These are phyloP conservation scores for Enteromius unitaeniatus DNA, from an alignment of 2,797 vertebrate genomes.

Conservation along the genomic window DNA sequence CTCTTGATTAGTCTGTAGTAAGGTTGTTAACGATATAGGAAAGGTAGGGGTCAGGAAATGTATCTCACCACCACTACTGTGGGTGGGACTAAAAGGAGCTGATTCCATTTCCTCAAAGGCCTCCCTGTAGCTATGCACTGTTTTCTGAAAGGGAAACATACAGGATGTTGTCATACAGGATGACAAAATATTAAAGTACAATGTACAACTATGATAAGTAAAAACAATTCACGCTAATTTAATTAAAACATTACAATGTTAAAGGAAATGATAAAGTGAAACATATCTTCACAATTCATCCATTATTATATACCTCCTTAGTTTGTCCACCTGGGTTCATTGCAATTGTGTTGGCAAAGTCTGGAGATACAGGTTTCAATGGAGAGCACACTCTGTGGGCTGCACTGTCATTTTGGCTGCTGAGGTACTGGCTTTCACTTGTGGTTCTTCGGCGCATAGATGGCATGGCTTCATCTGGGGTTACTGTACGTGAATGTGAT, in stretches of 20 bases:
- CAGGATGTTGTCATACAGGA: background rate
- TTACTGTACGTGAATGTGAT: conserved; percentile 86
- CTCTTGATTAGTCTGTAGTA: conserved; percentile 68
- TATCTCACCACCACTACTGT: conserved; percentile 84
- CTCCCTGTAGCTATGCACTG: conserved; percentile 91
- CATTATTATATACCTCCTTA: conserved; percentile 82
- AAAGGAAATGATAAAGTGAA: background rate
- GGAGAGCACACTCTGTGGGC: conserved; percentile 77
- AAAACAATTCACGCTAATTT: background rate
- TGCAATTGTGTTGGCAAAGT: conserved; percentile 87
- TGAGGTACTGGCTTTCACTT: conserved; percentile 93
- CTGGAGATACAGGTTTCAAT: conserved; percentile 78
- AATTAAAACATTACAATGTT: background rate
- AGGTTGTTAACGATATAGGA: conserved; percentile 75
- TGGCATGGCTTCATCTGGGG: conserved; percentile 78
- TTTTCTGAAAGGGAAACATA: conserved; percentile 75
- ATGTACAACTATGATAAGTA: conserved; percentile 2
- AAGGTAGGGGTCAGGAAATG: conserved; percentile 76
- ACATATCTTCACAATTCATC: background rate
- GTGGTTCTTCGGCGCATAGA: conserved; percentile 82
- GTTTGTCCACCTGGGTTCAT: conserved; percentile 91
- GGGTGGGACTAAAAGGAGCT: conserved; percentile 75
- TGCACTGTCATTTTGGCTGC: conserved; percentile 76
- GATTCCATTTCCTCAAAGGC: conserved; percentile 87
- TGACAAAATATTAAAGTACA: background rate